These are phyloP conservation scores for Lepisosteus oculatus DNA, from an alignment of 2,113 vertebrate species.

Conservation along the genomic window DNA sequence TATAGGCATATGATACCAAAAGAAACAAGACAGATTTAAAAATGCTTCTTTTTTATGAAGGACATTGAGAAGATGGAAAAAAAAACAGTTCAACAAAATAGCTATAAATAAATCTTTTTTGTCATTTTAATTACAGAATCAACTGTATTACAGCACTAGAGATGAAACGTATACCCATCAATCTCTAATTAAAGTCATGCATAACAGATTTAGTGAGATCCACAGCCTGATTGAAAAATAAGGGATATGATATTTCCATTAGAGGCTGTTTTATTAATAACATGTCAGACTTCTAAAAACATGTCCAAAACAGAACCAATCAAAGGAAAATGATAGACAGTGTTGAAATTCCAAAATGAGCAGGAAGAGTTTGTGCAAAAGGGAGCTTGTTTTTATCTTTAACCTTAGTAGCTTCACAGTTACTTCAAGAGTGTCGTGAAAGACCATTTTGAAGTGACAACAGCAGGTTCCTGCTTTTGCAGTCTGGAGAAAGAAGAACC, in stretches of 20 bases:
- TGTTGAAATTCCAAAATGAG: slow-evolving; percentile 44
- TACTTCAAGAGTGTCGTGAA: not conserved
- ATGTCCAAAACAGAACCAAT: slow-evolving; percentile 58
- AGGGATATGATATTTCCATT: slow-evolving; percentile 78
- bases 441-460: slow-evolving; percentile 6
- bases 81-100: slow-evolving; percentile 62
- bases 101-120: slow-evolving; percentile 73
- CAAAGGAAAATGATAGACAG: slow-evolving; percentile 55
- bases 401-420: slow-evolving; percentile 18
- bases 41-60: slow-evolving; percentile 35
- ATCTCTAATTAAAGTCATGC: slow-evolving; percentile 79
- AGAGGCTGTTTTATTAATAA: slow-evolving; percentile 78
- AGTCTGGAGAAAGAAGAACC: not conserved
- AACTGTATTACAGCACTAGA: slow-evolving; percentile 49
- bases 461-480: not conserved
- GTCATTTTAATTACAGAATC: slow-evolving; percentile 76
- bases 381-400: slow-evolving; percentile 40
- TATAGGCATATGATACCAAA: slow-evolving; percentile 32
- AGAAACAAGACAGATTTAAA: slow-evolving; percentile 30
- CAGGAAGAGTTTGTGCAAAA: slow-evolving; percentile 24
- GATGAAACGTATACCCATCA: slow-evolving; percentile 66
- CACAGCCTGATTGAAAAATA: slow-evolving; percentile 74
- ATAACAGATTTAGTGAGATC: slow-evolving; percentile 65
- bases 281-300: slow-evolving; percentile 67
- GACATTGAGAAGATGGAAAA: slow-evolving; percentile 53